Evolutionary conservation across 2,888 invertebrate species (phyloP).

Genomic region (Cerastis rubricosa): DNA sequence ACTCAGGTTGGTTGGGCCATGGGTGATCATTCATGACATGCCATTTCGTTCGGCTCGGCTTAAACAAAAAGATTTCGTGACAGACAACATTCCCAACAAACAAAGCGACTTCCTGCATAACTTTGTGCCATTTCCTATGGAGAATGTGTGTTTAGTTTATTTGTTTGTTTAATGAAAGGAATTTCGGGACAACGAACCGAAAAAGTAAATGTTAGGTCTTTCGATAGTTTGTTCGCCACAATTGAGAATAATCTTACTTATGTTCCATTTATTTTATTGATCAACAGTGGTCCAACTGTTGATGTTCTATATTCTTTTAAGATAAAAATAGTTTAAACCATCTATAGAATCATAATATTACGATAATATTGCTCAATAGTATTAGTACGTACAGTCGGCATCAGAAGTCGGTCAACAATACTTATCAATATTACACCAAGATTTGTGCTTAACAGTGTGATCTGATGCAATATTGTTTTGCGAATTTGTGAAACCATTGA

Average conservation of each 20-base stretch:
- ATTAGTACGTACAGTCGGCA: not conserved
- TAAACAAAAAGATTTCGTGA: constrained; percentile 58
- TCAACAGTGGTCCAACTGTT: not conserved
- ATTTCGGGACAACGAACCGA: not conserved
- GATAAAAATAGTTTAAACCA: not conserved
- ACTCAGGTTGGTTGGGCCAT: constrained; percentile 63
- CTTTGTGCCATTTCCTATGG: constrained; percentile 19
- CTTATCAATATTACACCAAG: too few species aligned
- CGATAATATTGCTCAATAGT: not conserved
- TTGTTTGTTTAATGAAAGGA: constrained; percentile 5
- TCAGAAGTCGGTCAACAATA: too few species aligned
- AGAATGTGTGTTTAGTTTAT: constrained; percentile 15
- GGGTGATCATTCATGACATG: constrained; percentile 68
- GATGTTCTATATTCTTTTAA: not conserved
- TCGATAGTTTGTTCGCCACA: not conserved
- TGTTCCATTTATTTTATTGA: not conserved
- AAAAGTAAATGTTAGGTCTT: constrained; percentile 8
- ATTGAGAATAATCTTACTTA: not conserved
- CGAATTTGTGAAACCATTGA: too few species aligned
- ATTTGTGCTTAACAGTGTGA: too few species aligned
- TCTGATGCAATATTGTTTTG: too few species aligned
- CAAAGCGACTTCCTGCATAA: constrained; percentile 54
- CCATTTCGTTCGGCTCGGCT: constrained; percentile 62
- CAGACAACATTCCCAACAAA: constrained; percentile 49
- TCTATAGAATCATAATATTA: not conserved